Evolutionary conservation across 2,797 vertebrate species (phyloP).

Genomic region (Premnoplex brunnescens): DNA sequence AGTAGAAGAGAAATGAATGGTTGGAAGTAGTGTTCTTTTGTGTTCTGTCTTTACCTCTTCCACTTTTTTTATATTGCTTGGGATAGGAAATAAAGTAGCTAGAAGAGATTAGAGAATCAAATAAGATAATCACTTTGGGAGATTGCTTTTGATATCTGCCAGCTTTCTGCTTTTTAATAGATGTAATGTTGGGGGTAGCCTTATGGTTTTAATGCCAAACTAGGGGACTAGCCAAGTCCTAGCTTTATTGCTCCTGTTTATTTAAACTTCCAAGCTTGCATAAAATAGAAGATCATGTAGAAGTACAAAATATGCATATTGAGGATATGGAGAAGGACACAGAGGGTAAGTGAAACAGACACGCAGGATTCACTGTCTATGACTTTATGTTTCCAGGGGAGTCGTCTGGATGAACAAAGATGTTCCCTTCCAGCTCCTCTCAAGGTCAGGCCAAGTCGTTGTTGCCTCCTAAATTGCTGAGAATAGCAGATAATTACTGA

Average conservation of each 20-base stretch:
- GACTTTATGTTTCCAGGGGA: conserved; percentile 80
- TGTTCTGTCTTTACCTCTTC: not conserved
- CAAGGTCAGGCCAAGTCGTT: conserved; percentile 78
- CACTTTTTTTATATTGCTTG: not conserved
- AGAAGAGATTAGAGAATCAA: not conserved
- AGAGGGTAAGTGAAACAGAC: not conserved
- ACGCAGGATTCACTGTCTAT: not conserved
- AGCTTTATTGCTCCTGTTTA: not conserved
- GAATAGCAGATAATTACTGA: not conserved
- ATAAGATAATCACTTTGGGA: not conserved
- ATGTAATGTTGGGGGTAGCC: not conserved
- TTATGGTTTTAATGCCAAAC: not conserved
- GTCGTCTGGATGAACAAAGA: conserved; percentile 92
- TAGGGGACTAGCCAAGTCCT: not conserved
- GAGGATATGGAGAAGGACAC: not conserved
- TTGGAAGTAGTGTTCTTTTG: not conserved
- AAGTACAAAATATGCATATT: not conserved
- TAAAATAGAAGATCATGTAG: not conserved
- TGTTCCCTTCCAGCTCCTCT: conserved; percentile 89
- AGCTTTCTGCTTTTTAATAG: not conserved
- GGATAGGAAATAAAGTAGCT: not conserved
- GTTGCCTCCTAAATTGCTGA: not conserved
- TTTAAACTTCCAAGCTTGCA: not conserved
- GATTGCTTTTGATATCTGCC: not conserved
- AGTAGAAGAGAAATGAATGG: not conserved